Conservation (phyloP, 2,797 vertebrate species). For the Leptoclinus maculatus region DNA sequence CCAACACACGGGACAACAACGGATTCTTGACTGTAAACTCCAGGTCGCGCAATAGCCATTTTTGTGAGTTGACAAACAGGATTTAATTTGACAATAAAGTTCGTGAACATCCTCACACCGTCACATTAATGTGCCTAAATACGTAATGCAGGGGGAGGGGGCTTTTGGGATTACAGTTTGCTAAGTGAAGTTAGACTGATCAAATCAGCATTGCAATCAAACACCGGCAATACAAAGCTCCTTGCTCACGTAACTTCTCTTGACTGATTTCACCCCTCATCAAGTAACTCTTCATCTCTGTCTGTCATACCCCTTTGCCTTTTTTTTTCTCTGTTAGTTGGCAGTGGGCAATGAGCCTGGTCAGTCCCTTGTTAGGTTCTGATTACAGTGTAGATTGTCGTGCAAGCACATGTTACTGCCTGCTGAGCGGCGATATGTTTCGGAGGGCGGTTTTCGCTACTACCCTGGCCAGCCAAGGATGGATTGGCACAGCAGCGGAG, state of each 20-base stretch:
- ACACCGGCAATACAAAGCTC: slow-evolving; percentile 38
- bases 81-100: slow-evolving; percentile 26
- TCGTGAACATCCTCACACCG: background rate
- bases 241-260: slow-evolving; percentile 26
- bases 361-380: slow-evolving; percentile 62
- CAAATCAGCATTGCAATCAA: slow-evolving; percentile 28
- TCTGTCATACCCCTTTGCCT: slow-evolving; percentile 16
- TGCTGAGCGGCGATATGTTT: slow-evolving; percentile 71
- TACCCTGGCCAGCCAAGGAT: slow-evolving; percentile 62
- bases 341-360: slow-evolving; percentile 48
- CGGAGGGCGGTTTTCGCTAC: slow-evolving; percentile 46
- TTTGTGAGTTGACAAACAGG: background rate
- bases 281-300: slow-evolving; percentile 35
- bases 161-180: slow-evolving; percentile 7
- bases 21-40: background rate
- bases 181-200: slow-evolving; percentile 31
- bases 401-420: slow-evolving; percentile 74
- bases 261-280: slow-evolving; percentile 49
- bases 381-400: slow-evolving; percentile 76
- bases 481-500: slow-evolving; percentile 50
- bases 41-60: background rate
- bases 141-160: background rate
- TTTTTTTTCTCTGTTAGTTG: slow-evolving; percentile 45
- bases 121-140: background rate
- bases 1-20: background rate